Base-by-base conservation (phyloP, 2,888 invertebrate genomes). In the Drosophila subsilvestris region DNA sequence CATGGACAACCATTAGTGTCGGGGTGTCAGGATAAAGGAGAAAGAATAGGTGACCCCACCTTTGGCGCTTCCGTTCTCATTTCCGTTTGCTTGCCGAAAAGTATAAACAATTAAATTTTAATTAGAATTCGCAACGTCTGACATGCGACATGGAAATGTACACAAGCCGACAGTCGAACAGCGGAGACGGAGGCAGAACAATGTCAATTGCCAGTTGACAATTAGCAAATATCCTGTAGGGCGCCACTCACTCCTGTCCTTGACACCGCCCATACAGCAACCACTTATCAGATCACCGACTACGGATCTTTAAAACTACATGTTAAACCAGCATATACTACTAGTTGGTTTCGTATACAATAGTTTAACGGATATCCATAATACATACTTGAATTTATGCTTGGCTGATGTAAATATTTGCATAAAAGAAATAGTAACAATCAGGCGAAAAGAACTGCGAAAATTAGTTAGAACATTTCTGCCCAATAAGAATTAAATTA, bases 71-170 rank as follows among this genome's bases (percentile, higher is more conserved):
- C 71, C 69, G 62, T 66, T 73, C 60, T 69, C 79, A 77, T 71
- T 80, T 85, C 80, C 80, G 77, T 70, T 83, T 37, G 76, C 51
- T 71, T 77, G 75, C 79, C 76, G 70, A 79, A 84, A 83, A 82
- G 83, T 85, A 86, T 80, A 85, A 85, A 85, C 88, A 85, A 88
- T 85, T 85, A 85, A 88, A 85, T 76, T 86, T 85, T 85, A 85
- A 85, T 85, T 85, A 88, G 87, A 86, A 80, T 78, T 76, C 78
- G 80, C 77, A 74, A 72, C 78, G 84, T 63, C 79, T 85, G 82
- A 85, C 76, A 80, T 63, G 66, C 66, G 61, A 72, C 73, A 72
- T 60, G 61, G 57, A 44, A 53, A 57, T 57, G 53, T 48, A 37
- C 37, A 37, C 7, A n/a, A 2, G 12, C 37, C 47, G 32, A 32